phyloP scores from a whole-genome alignment of 2,113 vertebrate genomes.

The Pachyramphus minor region DNA sequence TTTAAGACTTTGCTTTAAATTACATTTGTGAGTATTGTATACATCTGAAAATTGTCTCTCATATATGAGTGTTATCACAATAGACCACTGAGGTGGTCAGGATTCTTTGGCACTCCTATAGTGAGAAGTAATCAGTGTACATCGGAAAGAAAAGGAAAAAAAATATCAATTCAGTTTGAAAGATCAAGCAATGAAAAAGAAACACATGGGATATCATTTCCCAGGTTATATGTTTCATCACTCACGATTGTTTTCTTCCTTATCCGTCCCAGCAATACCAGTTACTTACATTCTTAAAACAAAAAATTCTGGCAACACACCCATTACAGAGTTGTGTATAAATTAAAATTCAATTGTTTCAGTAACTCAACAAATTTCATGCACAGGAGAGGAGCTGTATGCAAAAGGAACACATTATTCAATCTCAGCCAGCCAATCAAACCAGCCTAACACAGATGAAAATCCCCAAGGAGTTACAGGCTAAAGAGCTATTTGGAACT shows the following conservation, averaged over 20 bases:
- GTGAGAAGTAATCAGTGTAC: not conserved
- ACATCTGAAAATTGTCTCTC: not conserved
- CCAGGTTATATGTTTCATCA: not conserved
- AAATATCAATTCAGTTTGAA: not conserved
- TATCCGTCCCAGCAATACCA: not conserved
- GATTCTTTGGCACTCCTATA: not conserved
- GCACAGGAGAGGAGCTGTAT: not conserved
- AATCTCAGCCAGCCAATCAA: slow-evolving; percentile 25
- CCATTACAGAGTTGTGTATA: not conserved
- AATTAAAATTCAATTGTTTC: slow-evolving; percentile 40
- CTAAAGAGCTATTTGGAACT: slow-evolving; percentile 4
- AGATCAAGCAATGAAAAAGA: not conserved
- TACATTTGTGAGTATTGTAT: not conserved
- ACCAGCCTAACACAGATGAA: not conserved
- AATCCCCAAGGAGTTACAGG: slow-evolving; percentile 3
- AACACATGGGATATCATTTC: not conserved
- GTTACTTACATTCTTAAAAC: not conserved
- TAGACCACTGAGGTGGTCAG: not conserved
- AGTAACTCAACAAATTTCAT: not conserved
- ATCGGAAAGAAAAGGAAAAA: not conserved
- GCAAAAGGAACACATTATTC: slow-evolving; percentile 12
- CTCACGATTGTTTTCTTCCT: not conserved
- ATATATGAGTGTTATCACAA: fast-evolving
- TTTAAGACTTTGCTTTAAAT: not conserved
- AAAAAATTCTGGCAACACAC: not conserved